Percentiles rank a stretch among this genome's conserved stretches.
Evolutionary conservation across 2,797 vertebrate genomes (phyloP).

Genomic region (Thalassophryne amazonica): DNA sequence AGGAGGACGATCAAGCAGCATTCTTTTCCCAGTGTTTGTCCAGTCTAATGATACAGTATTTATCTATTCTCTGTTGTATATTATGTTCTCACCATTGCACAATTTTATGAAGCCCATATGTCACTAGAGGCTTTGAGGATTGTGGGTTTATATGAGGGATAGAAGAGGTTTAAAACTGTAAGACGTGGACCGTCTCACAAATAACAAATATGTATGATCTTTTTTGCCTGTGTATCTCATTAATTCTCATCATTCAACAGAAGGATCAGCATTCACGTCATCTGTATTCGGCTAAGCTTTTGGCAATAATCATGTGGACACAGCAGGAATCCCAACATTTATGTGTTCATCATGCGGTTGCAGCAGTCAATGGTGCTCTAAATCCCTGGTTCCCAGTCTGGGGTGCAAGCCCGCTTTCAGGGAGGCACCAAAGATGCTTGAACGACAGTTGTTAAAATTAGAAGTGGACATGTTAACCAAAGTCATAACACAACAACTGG

Average conservation of each 20-base stretch:
- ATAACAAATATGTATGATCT: constrained; percentile 61
- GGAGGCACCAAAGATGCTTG: too few relatives aligned
- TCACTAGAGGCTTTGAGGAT: constrained; percentile 12
- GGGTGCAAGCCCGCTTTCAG: too few relatives aligned
- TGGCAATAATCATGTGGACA: constrained; percentile 33
- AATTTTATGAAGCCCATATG: constrained; percentile 47
- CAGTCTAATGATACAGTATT: constrained; percentile 2
- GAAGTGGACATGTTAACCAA: too few relatives aligned
- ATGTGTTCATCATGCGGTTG: constrained; percentile 16
- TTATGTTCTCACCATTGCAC: constrained; percentile 44
- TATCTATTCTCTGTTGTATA: constrained; percentile 32
- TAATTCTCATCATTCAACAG: constrained; percentile 36
- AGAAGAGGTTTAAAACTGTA: constrained; percentile 43
- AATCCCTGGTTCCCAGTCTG: too few relatives aligned
- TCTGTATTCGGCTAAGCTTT: constrained; percentile 26
- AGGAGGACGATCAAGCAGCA: constrained; percentile 38
- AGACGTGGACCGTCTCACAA: constrained; percentile 26
- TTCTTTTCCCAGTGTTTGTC: constrained; percentile 26
- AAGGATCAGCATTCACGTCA: constrained; percentile 18
- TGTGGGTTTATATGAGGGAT: constrained; percentile 45
- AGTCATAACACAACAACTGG: too few relatives aligned
- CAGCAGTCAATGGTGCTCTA: not conserved
- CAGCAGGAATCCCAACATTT: constrained; percentile 21
- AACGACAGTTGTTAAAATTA: too few relatives aligned
- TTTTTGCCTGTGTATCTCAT: constrained; percentile 29